Evolutionary conservation across 2,797 vertebrate species (phyloP).

Genomic region (Tympanoctomys barrerae): DNA sequence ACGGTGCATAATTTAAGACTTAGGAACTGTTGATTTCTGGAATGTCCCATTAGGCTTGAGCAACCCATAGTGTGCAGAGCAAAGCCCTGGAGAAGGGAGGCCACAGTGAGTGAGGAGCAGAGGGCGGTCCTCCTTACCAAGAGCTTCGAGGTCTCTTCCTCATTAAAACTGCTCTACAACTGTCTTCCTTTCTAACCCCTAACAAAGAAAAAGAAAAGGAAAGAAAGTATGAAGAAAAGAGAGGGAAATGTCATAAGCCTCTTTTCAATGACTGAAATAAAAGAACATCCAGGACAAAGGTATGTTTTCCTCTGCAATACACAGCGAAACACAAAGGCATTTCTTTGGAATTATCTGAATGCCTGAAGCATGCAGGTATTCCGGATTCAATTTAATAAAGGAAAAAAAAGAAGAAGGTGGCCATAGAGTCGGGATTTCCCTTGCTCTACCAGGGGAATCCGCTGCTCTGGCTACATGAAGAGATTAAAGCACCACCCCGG

Average conservation of each 20-base stretch:
- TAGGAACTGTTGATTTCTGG: background rate
- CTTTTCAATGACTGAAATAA: conserved; percentile 9
- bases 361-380: background rate
- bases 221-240: background rate
- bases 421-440: background rate
- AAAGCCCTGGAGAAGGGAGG: background rate
- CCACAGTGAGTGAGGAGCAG: accelerated
- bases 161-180: background rate
- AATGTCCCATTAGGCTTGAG: background rate
- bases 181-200: background rate
- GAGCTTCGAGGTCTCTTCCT: background rate
- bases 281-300: background rate
- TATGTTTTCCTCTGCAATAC: background rate
- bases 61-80: background rate
- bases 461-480: background rate
- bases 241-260: background rate
- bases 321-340: conserved; percentile 23
- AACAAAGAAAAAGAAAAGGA: background rate
- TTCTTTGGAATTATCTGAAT: background rate
- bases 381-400: background rate
- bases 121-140: background rate
- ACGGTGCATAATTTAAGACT: background rate
- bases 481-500: background rate
- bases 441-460: background rate
- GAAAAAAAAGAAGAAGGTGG: background rate